Percentiles rank a stretch among this genome's conserved stretches.
phyloP scores from a whole-genome alignment of 2,113 vertebrate genomes.

The Tenrec ecaudatus region DNA sequence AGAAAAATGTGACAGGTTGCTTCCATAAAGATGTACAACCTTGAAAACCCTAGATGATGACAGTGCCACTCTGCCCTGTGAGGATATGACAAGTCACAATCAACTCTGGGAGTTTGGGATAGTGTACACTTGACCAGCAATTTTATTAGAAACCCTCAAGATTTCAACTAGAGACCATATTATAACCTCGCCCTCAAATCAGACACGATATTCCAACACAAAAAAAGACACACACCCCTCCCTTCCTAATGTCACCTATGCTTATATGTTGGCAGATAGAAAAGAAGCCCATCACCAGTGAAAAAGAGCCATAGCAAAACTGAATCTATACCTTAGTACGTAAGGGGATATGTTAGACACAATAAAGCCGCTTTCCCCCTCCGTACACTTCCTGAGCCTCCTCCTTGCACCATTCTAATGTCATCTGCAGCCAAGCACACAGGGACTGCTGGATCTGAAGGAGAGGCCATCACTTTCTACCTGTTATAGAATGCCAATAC shows the following conservation, averaged over 20 bases:
- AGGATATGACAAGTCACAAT: not conserved
- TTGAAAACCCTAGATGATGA: not conserved
- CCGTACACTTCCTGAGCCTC: not conserved
- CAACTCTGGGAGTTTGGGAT: not conserved
- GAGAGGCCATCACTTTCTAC: not conserved
- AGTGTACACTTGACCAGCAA: not conserved
- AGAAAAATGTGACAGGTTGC: not conserved
- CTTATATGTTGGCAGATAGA: not conserved
- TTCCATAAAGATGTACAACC: not conserved
- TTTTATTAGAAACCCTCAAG: not conserved
- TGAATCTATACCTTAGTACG: fast-evolving
- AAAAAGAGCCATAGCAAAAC: not conserved
- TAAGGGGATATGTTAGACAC: no score
- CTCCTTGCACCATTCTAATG: not conserved
- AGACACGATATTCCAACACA: not conserved
- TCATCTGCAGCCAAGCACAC: not conserved
- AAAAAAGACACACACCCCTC: not conserved
- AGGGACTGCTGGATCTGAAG: not conserved
- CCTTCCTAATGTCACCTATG: not conserved
- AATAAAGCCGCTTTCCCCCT: not conserved
- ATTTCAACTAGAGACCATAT: not conserved
- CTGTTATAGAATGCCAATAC: not conserved
- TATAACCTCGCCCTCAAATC: not conserved
- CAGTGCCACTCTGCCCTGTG: not conserved
- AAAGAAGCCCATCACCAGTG: not conserved